Evolutionary conservation across 92 coral and sea anemone genomes (phyloP), one percentile per base, ranked within the genome.

Genomic region (Pocillopora grandis): DNA sequence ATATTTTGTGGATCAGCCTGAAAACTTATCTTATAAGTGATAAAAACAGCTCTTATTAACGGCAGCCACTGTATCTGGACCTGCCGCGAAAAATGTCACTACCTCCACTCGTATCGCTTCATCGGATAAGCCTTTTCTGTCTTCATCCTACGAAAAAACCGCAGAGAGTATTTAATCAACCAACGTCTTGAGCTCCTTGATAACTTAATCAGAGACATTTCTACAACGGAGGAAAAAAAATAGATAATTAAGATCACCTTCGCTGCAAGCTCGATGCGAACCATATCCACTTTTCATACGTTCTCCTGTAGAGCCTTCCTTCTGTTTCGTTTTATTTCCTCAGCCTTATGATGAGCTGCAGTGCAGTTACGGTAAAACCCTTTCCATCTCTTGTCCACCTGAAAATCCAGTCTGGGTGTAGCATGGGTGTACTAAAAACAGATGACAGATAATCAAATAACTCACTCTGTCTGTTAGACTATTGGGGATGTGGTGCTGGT

Each of bases 11-110:
- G 49, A 42, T 42, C 49, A 42, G 4, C 49, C 49, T 2, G 49
- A 42, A 42, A 42, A 42, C 49, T 3, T 42, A 42, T 42, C 49
- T 0, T 42, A 23, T 23, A 23, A 23, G 27, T 23, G 27, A 23
- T 0, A 42, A 42, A 42, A 42, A 2, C 49, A 42, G 49, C 49
- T 42, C 49, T 42, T 6, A 6, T 67, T 76, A 88, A 89, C 91
- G 23, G 88, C 77, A 14, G 91, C 89, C 33, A 85, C 86, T 5
- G 91, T 88, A 76, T 88, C 91, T 71, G 84, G 91, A 14, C 91
- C 91, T 31, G 91, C 91, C 15, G 86, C 59, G 58, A 88, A 76
- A 60, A 88, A 88, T 0, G 91, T 72, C n/a, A 83, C 88, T 18
- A 88, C 86, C 62, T 88, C 91, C 5, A 67, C 88, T 56, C 85